Base-by-base conservation (phyloP, 1,140 invertebrate genomes). In the Oedothorax gibbosus region DNA sequence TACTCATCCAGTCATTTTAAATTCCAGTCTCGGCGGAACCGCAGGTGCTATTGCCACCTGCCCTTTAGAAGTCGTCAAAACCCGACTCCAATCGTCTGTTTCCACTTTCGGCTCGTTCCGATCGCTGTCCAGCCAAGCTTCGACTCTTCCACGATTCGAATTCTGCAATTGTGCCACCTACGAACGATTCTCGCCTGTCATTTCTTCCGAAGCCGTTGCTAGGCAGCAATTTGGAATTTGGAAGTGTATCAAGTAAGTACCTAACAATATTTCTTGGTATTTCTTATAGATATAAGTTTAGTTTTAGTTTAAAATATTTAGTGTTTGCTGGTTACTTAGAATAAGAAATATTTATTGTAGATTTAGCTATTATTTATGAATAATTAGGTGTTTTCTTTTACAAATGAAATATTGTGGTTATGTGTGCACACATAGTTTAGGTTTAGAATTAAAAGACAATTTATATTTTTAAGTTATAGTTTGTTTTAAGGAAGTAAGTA, bases 11-110 rank as follows among this genome's bases (percentile, higher is more conserved):
- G 35, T 35, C 21, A 10, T 87, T 81, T 51, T 87, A 60, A 72
- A 87, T 90, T 91, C 21, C 90, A 99, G 97, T 88, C 93, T 96
- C 90, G 98, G 96, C 87, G 98, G 98, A 54, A 99, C 98, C 49
- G 94, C 96, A 62, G 98, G 98, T 85, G 98, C 98, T 11, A 95
- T 99, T 86, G 93, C 98, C 60, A 99, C 98, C 86, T 99, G 98
- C 92, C 98, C 98, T 0, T 91, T 99, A 87, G 98, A 99, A 92
- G 98, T 99, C 79, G 96, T 99, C 7, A 99, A 99, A 91, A 99
- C 98, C 4, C 93, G 98, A 68, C 92, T 99, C 78, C 98, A 99
- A 90, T 99, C 97, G 12, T 98, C 97, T 50, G 87, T 89, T 87
- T 77, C 88, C 80, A 86, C 64, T 66, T 87, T 87, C 85, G 75